Percentiles rank a stretch among this genome's conserved stretches.
Evolutionary conservation across 2,888 invertebrate genomes (phyloP).

Genomic region (Acanthococcus lagerstroemiae): DNA sequence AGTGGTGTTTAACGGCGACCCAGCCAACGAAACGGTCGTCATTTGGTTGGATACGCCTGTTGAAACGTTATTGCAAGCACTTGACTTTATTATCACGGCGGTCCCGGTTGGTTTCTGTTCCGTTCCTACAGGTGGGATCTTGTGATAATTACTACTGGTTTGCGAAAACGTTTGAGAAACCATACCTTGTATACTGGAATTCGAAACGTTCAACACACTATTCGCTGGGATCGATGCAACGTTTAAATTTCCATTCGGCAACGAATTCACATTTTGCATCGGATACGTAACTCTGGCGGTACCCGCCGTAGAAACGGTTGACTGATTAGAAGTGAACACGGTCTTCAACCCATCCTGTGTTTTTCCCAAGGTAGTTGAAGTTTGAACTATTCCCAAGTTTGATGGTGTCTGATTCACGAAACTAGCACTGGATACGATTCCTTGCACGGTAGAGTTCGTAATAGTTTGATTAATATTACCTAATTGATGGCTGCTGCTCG

Average conservation of each 20-base stretch:
- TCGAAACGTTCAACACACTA: conserved; percentile 19
- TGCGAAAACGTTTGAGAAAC: not conserved
- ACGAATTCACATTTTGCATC: conserved; percentile 13
- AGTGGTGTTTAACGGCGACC: conserved; percentile 12
- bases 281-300: conserved; percentile 16
- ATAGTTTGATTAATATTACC: conserved; percentile 37
- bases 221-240: conserved; percentile 13
- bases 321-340: conserved; percentile 4
- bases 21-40: conserved; percentile 12
- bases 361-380: conserved; percentile 10
- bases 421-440: conserved; percentile 50
- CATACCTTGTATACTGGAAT: conserved; percentile 21
- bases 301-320: not conserved
- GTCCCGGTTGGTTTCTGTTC: conserved; percentile 23
- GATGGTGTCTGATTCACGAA: conserved; percentile 17
- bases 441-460: conserved; percentile 41
- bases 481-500: conserved; percentile 37
- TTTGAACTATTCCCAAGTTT: not conserved
- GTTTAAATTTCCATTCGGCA: conserved; percentile 23
- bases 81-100: conserved; percentile 32
- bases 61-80: conserved; percentile 13
- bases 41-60: conserved; percentile 7
- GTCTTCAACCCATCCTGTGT: conserved; percentile 27
- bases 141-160: not conserved
- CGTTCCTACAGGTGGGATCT: conserved; percentile 6